Percentiles rank a stretch among this genome's conserved stretches.
These are phyloP conservation scores for Dione juno DNA, from an alignment of 2,888 invertebrate genomes.

Conservation along the genomic window DNA sequence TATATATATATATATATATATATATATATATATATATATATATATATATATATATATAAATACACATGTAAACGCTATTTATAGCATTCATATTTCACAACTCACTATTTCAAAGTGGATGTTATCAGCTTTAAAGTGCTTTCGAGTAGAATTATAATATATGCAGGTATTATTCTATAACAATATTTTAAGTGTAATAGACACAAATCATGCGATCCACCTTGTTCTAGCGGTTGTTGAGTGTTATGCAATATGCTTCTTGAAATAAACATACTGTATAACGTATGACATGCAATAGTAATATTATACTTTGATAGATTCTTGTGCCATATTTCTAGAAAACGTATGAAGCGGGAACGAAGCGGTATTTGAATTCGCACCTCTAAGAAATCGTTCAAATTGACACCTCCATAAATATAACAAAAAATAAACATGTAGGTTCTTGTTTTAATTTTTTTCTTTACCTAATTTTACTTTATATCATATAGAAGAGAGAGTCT, in stretches of 20 bases:
- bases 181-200: constrained; percentile 12
- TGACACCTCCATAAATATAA: too few species aligned
- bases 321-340: background rate
- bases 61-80: background rate
- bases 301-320: background rate
- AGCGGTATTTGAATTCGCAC: too few species aligned
- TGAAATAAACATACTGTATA: constrained; percentile 10
- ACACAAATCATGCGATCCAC: constrained; percentile 19
- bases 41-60: background rate
- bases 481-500: too few species aligned
- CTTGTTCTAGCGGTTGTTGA: constrained; percentile 3
- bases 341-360: too few species aligned
- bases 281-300: background rate
- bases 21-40: too few species aligned
- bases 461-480: too few species aligned
- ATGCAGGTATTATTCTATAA: background rate
- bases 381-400: too few species aligned
- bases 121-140: constrained; percentile 8
- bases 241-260: constrained; percentile 12
- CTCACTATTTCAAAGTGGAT: background rate
- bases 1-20: too few species aligned
- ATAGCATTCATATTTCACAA: background rate
- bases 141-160: background rate
- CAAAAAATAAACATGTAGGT: too few species aligned
- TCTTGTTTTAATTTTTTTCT: too few species aligned